phyloP scores from a whole-genome alignment of 2,113 vertebrate species.

The Otocyon megalotis region DNA sequence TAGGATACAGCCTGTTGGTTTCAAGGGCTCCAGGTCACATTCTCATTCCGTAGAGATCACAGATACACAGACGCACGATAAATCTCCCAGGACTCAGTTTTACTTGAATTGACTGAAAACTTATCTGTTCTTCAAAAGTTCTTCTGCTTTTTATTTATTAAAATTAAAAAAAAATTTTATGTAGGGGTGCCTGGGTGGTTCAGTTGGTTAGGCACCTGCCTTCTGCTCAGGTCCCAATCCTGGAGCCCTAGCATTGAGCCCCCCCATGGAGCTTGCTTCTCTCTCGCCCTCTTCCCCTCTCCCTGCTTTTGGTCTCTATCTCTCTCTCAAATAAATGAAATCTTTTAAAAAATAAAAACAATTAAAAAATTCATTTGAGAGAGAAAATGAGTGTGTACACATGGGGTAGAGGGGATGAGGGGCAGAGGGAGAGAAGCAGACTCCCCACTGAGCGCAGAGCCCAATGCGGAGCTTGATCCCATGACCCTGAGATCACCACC shows the following conservation, averaged over 20 bases:
- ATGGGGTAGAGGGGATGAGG: neutral
- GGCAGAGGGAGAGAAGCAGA: neutral
- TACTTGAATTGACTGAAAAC: neutral
- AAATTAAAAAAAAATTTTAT: too few species aligned
- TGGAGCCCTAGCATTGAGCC: too few species aligned
- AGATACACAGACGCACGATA: rapidly evolving
- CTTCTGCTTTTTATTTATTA: neutral
- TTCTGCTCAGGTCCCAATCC: too few species aligned
- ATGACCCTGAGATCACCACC: neutral
- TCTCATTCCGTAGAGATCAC: neutral
- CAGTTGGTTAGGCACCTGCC: too few species aligned
- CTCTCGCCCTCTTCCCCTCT: too few species aligned
- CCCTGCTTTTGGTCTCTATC: too few species aligned
- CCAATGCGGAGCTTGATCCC: neutral
- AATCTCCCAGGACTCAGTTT: neutral
- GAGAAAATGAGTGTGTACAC: neutral
- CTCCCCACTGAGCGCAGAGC: neutral
- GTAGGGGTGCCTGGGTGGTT: too few species aligned
- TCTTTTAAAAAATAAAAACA: too few species aligned
- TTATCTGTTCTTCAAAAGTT: slow-evolving; percentile 48
- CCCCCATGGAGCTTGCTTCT: too few species aligned
- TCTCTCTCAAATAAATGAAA: too few species aligned
- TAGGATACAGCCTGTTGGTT: neutral
- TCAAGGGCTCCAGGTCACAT: neutral
- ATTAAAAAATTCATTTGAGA: neutral